Percentiles rank a stretch among this genome's conserved stretches.
These are phyloP conservation scores for Neoitamus cyanurus DNA, from an alignment of 2,888 invertebrate species.

Conservation along the genomic window DNA sequence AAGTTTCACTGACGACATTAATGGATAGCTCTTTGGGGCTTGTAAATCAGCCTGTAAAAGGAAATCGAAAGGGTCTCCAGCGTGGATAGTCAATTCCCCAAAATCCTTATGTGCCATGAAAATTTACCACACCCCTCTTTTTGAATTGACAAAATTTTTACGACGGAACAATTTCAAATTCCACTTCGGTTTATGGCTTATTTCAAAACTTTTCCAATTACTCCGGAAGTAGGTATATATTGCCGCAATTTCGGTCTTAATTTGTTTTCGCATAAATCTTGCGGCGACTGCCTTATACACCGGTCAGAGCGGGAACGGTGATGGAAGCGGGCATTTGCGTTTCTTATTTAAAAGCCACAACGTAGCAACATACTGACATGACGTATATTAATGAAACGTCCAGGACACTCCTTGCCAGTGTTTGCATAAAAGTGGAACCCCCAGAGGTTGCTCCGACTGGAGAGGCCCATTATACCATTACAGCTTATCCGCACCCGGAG, in stretches of 20 bases:
- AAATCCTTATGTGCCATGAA: neutral
- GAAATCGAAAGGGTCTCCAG: neutral
- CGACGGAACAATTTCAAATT: neutral
- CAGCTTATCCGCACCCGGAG: neutral
- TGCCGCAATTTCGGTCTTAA: neutral
- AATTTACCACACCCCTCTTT: neutral
- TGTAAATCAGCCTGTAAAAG: neutral
- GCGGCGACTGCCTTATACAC: neutral
- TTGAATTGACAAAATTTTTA: neutral
- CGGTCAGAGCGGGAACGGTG: neutral
- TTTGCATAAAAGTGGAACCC: neutral
- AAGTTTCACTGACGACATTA: neutral
- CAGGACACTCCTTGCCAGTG: neutral
- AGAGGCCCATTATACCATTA: neutral
- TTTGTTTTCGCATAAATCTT: constrained; percentile 1
- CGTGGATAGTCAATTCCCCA: neutral
- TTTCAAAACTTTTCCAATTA: neutral
- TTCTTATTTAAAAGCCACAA: constrained; percentile 4
- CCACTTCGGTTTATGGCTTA: neutral
- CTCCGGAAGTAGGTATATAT: neutral
- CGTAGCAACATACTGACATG: neutral
- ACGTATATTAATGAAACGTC: constrained; percentile 17
- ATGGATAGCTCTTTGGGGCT: neutral
- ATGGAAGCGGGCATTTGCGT: neutral
- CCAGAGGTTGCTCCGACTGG: neutral